Conservation (phyloP, 2,113 vertebrate genomes). For the Gymnarchus niloticus region DNA sequence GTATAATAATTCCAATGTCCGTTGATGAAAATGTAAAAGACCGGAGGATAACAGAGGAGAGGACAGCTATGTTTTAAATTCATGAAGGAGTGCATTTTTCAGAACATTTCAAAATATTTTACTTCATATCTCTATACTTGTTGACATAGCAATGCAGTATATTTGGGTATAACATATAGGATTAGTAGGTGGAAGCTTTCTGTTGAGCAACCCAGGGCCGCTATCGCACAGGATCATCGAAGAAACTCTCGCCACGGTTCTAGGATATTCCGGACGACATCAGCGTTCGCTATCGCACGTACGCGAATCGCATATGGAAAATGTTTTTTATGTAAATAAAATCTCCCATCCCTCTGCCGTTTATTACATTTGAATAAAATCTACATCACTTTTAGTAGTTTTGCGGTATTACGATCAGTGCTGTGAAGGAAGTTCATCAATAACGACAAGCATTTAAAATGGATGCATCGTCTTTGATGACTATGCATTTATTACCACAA, state of each 20-base stretch:
- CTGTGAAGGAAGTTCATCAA: neutral
- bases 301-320: neutral
- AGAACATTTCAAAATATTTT: neutral
- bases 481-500: conserved; percentile 10
- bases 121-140: neutral
- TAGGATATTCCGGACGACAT: neutral
- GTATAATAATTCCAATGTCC: too few species aligned
- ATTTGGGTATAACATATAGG: neutral
- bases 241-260: neutral
- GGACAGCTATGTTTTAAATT: too few species aligned
- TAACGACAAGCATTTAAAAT: conserved; percentile 3
- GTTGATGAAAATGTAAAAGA: too few species aligned
- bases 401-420: neutral
- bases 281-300: neutral
- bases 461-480: neutral
- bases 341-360: neutral
- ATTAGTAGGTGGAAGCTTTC: neutral
- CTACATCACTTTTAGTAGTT: conserved; percentile 5
- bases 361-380: conserved; percentile 13
- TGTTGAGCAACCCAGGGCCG: neutral
- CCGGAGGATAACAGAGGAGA: too few species aligned
- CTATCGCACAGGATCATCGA: neutral
- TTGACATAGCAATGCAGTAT: neutral
- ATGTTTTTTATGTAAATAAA: conserved; percentile 18
- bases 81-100: neutral